phyloP scores from a whole-genome alignment of 2,113 vertebrate genomes.

The Prunella fulvescens region DNA sequence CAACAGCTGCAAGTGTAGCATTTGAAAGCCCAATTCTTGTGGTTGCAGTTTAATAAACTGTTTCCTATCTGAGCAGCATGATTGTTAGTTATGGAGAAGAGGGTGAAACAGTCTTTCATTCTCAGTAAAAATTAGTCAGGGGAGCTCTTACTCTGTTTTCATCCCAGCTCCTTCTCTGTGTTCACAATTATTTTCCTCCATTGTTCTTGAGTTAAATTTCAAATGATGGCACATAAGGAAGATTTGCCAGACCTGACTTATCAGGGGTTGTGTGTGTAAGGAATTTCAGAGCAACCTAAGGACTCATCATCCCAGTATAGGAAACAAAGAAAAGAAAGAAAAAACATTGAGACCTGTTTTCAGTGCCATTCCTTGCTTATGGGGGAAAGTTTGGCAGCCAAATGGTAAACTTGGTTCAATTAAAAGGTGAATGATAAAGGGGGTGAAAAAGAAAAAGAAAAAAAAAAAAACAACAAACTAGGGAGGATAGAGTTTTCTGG shows the following conservation, averaged over 20 bases:
- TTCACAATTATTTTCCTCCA: background rate
- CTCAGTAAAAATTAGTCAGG: background rate
- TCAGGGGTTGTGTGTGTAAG: background rate
- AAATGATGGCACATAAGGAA: background rate
- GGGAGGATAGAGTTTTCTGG: background rate
- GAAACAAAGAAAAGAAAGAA: background rate
- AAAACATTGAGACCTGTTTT: background rate
- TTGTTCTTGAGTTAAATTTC: background rate
- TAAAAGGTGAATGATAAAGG: background rate
- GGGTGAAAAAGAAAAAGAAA: fast-evolving
- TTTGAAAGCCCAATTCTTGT: background rate
- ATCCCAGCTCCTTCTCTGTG: background rate
- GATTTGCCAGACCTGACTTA: background rate
- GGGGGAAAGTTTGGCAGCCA: background rate
- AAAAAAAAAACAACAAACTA: background rate
- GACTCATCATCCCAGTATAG: background rate
- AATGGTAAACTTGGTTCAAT: background rate
- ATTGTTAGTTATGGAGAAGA: background rate
- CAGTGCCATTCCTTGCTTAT: background rate
- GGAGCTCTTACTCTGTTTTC: background rate
- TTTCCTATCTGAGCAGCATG: background rate
- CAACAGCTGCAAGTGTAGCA: background rate
- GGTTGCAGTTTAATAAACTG: background rate
- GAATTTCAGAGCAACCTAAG: background rate
- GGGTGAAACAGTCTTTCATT: background rate